phyloP scores from a whole-genome alignment of 2,113 vertebrate species.

The Myotis lucifugus region DNA sequence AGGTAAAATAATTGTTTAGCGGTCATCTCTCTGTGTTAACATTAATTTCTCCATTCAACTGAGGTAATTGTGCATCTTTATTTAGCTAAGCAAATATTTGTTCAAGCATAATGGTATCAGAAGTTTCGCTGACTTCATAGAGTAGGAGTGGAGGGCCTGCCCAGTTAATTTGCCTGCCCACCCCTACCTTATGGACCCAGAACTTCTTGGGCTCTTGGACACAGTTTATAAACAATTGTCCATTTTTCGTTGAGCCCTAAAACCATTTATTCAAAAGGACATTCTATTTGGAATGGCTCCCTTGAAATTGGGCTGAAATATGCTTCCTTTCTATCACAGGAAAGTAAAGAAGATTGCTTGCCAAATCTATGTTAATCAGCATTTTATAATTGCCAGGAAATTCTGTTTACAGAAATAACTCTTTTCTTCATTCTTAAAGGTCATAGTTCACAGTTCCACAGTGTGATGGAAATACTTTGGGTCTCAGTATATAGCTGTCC shows the following conservation, averaged over 20 bases:
- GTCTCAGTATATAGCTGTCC: neutral
- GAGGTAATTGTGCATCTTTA: conserved; percentile 5
- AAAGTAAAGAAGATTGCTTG: neutral
- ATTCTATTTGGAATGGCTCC: neutral
- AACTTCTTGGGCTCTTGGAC: neutral
- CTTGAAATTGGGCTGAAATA: conserved; percentile 18
- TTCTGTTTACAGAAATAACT: conserved; percentile 34
- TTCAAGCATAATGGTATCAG: neutral
- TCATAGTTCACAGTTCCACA: neutral
- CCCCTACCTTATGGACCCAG: neutral
- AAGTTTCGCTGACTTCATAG: neutral
- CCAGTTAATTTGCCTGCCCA: neutral
- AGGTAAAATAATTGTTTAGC: conserved; percentile 3
- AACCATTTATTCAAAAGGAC: neutral
- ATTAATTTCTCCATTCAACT: conserved; percentile 20
- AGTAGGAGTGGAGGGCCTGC: neutral
- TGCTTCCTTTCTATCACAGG: conserved; percentile 15
- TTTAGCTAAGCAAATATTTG: conserved; percentile 14
- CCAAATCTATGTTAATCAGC: neutral
- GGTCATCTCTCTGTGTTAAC: neutral
- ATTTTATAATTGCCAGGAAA: conserved; percentile 15
- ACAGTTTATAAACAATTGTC: neutral
- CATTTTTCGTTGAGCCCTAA: neutral
- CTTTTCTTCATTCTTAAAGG: conserved; percentile 44
- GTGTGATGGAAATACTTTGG: neutral